Percentiles rank a stretch among this genome's conserved stretches.
These are phyloP conservation scores for Amphibalanus amphitrite DNA, from an alignment of 1,140 invertebrate species.

Conservation along the genomic window DNA sequence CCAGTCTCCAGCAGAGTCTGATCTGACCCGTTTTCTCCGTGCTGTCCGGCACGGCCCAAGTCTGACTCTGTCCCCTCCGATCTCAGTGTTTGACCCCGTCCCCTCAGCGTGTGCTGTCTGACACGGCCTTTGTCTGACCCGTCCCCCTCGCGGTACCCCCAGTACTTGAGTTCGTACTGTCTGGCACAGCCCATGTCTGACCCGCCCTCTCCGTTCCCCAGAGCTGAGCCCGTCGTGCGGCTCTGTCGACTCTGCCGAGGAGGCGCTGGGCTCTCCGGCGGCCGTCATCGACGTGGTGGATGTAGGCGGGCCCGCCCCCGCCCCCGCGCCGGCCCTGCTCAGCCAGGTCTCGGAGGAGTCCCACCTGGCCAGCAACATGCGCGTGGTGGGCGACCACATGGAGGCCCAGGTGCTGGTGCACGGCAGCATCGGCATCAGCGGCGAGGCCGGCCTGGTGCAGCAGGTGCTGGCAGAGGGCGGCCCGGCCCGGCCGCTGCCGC, in stretches of 20 bases:
- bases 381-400: not conserved
- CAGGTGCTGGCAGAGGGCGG: not conserved
- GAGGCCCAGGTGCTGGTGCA: not conserved
- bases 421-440: not conserved
- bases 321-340: not conserved
- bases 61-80: no score
- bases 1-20: no score
- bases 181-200: not conserved
- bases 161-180: not conserved
- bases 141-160: no score
- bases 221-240: not conserved
- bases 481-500: no score
- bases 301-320: not conserved
- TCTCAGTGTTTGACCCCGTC: not conserved
- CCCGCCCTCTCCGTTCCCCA: not conserved
- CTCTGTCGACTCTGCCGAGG: not conserved
- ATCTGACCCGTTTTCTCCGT: no score
- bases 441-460: not conserved
- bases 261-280: not conserved
- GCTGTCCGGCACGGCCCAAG: no score
- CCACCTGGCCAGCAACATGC: slow-evolving; percentile 1
- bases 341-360: not conserved
- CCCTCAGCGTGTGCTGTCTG: not conserved
- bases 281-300: not conserved
- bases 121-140: not conserved